A percentile compares a stretch with the other conserved stretches of the same genome.
Conservation (phyloP, 1,140 invertebrate genomes). For the Drusus annulatus region DNA sequence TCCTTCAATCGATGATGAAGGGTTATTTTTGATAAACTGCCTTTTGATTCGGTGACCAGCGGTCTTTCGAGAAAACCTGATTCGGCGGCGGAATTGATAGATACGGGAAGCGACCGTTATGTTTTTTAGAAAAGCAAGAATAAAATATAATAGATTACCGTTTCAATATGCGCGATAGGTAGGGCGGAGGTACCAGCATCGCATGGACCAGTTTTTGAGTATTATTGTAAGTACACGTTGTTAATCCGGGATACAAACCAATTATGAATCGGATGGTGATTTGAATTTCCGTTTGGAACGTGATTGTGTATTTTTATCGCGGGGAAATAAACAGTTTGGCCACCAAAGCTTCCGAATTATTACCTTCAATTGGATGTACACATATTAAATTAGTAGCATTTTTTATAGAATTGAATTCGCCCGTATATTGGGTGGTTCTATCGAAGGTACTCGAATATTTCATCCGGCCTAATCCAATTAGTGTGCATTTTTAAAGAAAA, state of each 20-base stretch:
- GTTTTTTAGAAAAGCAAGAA: constrained; percentile 41
- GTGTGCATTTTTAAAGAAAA: not conserved
- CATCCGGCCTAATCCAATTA: constrained; percentile 25
- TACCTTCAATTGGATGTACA: not conserved
- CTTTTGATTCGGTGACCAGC: constrained; percentile 49
- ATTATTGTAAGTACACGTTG: not conserved
- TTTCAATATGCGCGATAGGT: constrained; percentile 24
- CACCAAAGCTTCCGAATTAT: not conserved
- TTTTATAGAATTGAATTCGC: not conserved
- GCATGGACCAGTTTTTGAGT: constrained; percentile 47
- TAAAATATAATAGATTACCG: constrained; percentile 39
- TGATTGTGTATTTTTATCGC: not conserved
- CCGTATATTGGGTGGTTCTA: not conserved
- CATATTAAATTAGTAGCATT: not conserved
- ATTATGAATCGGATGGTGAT: constrained; percentile 12
- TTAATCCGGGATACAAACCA: constrained; percentile 32
- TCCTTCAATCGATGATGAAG: constrained; percentile 56
- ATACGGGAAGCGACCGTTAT: constrained; percentile 46
- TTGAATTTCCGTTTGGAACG: constrained; percentile 9
- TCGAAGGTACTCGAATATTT: not conserved
- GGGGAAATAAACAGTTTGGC: constrained; percentile 12
- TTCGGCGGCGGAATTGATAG: constrained; percentile 39
- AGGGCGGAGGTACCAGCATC: constrained; percentile 36
- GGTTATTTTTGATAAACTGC: constrained; percentile 54
- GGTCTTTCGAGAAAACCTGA: constrained; percentile 49